Evolutionary conservation across 1,140 invertebrate species (phyloP).

Genomic region (Leptopilina clavipes): DNA sequence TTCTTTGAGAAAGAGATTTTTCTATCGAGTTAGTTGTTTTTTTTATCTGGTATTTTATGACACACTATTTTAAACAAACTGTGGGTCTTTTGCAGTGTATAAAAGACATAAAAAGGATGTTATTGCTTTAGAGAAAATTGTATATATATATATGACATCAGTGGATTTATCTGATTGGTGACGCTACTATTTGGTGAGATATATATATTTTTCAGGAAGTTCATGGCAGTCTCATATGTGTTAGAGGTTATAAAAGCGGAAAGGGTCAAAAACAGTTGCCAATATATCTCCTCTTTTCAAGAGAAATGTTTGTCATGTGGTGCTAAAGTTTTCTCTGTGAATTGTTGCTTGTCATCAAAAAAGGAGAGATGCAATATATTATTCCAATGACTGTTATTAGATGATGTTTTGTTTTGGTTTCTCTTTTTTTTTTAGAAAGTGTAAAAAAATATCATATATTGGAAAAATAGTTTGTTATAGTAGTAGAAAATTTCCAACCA

Average conservation of each 20-base stretch:
- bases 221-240: not conserved
- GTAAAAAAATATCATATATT: too few relatives aligned
- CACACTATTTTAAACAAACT: not conserved
- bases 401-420: too few relatives aligned
- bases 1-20: not conserved
- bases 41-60: not conserved
- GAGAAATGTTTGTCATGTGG: not conserved
- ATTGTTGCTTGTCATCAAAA: not conserved
- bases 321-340: not conserved
- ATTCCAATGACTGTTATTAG: not conserved
- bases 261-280: not conserved
- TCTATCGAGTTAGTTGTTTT: not conserved
- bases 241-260: constrained; percentile 3
- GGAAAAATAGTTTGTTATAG: too few relatives aligned
- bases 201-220: constrained; percentile 1
- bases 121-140: not conserved
- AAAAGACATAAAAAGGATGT: not conserved
- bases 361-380: not conserved
- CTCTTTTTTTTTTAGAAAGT: too few relatives aligned
- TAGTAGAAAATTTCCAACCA: too few relatives aligned
- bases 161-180: not conserved
- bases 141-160: not conserved
- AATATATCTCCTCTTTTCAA: not conserved
- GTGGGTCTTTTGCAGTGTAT: constrained; percentile 1
- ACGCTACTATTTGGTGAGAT: not conserved